phyloP scores from a whole-genome alignment of 2,888 invertebrate species.

The Thereva unica region DNA sequence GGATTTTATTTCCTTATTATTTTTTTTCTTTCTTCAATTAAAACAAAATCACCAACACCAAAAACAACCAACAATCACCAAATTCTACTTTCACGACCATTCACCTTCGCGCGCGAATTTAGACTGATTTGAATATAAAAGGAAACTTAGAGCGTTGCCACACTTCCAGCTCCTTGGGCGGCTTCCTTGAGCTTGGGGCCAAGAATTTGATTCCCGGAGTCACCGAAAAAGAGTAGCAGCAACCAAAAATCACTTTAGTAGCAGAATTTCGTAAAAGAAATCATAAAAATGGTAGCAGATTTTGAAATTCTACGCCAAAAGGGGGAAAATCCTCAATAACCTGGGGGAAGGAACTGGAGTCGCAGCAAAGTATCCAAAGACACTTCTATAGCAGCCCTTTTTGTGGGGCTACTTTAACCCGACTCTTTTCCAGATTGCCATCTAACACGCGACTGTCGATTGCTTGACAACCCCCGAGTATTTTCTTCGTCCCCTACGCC shows the following conservation, averaged over 20 bases:
- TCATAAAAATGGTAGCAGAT: no score
- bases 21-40: background rate
- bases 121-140: constrained; percentile 35
- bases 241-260: no score
- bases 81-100: constrained; percentile 23
- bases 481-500: constrained; percentile 14
- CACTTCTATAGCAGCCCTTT: background rate
- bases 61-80: background rate
- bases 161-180: background rate
- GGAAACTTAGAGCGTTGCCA: constrained; percentile 1
- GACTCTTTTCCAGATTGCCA: constrained; percentile 37
- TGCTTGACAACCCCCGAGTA: constrained; percentile 31
- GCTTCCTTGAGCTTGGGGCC: no score
- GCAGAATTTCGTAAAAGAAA: no score
- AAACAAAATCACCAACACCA: constrained; percentile 8
- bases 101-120: constrained; percentile 40
- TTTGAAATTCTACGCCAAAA: no score
- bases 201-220: no score
- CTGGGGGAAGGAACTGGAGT: no score
- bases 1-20: background rate
- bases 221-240: no score
- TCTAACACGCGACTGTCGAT: constrained; percentile 42
- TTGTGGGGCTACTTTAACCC: constrained; percentile 19
- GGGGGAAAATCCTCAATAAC: no score
- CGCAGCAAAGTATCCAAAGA: no score